Conservation (phyloP, 2,888 invertebrate genomes). For the Drosophila meridionalis region DNA sequence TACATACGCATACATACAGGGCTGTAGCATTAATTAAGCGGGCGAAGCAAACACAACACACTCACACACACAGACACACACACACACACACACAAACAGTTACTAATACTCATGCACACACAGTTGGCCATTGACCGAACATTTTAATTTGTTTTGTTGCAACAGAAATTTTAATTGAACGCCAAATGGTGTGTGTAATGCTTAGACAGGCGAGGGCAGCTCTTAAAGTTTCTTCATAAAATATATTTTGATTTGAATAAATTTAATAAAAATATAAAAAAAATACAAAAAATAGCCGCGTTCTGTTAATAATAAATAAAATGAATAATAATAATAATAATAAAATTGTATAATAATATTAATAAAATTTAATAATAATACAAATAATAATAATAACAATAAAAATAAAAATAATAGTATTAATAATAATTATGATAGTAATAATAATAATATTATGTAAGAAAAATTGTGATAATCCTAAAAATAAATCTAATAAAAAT, state of each 20-base stretch:
- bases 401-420: too few relatives aligned
- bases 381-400: too few relatives aligned
- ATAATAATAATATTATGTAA: too few relatives aligned
- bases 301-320: too few relatives aligned
- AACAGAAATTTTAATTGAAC: slow-evolving; percentile 45
- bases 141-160: slow-evolving; percentile 40
- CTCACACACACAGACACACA: neutral
- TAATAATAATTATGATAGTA: too few relatives aligned
- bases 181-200: slow-evolving; percentile 27
- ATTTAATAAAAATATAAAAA: neutral
- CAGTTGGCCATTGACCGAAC: slow-evolving; percentile 41
- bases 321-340: too few relatives aligned
- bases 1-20: slow-evolving; percentile 7
- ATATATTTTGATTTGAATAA: neutral
- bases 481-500: too few relatives aligned
- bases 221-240: neutral
- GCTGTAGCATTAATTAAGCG: slow-evolving; percentile 53
- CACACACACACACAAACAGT: slow-evolving; percentile 11
- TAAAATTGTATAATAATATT: too few relatives aligned
- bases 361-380: too few relatives aligned
- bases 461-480: too few relatives aligned
- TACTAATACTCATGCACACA: neutral
- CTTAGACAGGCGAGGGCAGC: slow-evolving; percentile 17
- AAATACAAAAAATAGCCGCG: neutral
- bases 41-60: slow-evolving; percentile 20